Percentiles rank a stretch among this genome's conserved stretches.
Conservation (phyloP, 2,113 vertebrate genomes). For the Thymallus thymallus region DNA sequence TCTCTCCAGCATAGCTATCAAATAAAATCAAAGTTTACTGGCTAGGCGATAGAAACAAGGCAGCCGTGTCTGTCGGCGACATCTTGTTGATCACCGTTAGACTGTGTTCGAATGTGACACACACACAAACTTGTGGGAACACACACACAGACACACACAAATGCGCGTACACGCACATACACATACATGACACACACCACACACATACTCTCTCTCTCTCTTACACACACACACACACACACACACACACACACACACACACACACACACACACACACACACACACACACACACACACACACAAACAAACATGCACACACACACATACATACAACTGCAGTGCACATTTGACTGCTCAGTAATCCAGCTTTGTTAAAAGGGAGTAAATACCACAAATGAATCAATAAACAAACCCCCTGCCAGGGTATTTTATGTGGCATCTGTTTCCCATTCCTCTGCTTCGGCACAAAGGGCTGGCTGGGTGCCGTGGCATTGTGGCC, state of each 20-base stretch:
- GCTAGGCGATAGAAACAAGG: too few relatives aligned
- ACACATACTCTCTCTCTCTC: not conserved
- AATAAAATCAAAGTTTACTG: too few relatives aligned
- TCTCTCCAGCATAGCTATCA: too few relatives aligned
- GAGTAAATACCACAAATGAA: constrained; percentile 71
- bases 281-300: constrained; percentile 4
- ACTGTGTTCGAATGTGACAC: too few relatives aligned
- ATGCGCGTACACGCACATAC: fast-evolving
- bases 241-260: not conserved
- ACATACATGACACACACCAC: not conserved
- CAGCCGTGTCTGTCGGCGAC: too few relatives aligned
- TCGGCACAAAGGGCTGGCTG: constrained; percentile 67
- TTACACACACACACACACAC: fast-evolving
- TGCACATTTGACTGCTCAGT: constrained; percentile 64
- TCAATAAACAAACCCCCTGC: constrained; percentile 66
- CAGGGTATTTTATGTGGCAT: constrained; percentile 76
- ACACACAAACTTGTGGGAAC: too few relatives aligned
- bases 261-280: constrained; percentile 6
- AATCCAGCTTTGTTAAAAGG: constrained; percentile 73
- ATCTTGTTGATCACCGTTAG: too few relatives aligned
- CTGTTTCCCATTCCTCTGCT: constrained; percentile 73
- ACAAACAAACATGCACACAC: constrained; percentile 6
- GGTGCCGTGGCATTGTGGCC: constrained; percentile 54
- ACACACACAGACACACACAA: too few relatives aligned
- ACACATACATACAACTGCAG: constrained; percentile 50